Evolutionary conservation across 2,113 vertebrate genomes (phyloP).

Genomic region (Nothobranchius kuhntae): DNA sequence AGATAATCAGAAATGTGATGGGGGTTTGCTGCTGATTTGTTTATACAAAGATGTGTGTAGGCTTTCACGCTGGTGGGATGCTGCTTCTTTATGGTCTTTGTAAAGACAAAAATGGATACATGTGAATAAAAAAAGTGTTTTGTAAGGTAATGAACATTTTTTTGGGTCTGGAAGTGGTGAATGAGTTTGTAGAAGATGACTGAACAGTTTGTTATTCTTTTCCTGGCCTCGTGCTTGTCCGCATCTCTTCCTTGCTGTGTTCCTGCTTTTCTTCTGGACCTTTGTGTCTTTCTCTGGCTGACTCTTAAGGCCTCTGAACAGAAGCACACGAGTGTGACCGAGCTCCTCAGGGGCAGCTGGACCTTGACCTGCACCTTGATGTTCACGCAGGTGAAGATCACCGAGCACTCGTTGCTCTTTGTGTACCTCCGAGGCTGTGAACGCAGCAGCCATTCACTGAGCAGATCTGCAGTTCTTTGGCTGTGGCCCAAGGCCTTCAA

Average conservation of each 20-base stretch:
- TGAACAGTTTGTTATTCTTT: constrained; percentile 47
- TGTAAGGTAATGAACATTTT: constrained; percentile 17
- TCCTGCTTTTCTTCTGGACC: constrained; percentile 68
- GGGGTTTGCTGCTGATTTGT: not conserved
- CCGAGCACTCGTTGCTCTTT: constrained; percentile 61
- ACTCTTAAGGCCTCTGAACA: constrained; percentile 76
- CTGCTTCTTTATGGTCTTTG: constrained; percentile 61
- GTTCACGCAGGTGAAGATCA: constrained; percentile 89
- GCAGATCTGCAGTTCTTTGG: constrained; percentile 72
- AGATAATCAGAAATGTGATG: too few species aligned
- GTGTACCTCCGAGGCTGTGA: constrained; percentile 55
- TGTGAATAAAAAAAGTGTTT: constrained; percentile 2
- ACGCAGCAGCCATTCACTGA: constrained; percentile 65
- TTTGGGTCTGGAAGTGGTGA: constrained; percentile 41
- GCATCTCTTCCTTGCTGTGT: constrained; percentile 50
- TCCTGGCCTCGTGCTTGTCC: constrained; percentile 61
- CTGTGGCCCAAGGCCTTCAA: constrained; percentile 76
- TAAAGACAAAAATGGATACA: constrained; percentile 12
- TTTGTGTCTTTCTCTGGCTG: constrained; percentile 63
- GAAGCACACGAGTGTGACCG: constrained; percentile 71
- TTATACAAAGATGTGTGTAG: constrained; percentile 87
- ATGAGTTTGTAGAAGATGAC: constrained; percentile 32
- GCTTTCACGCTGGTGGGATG: constrained; percentile 92
- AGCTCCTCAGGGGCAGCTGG: constrained; percentile 67
- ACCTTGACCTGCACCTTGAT: constrained; percentile 88